These are phyloP conservation scores for Ormyrus thymus DNA, from an alignment of 2,888 invertebrate species.

Conservation along the genomic window DNA sequence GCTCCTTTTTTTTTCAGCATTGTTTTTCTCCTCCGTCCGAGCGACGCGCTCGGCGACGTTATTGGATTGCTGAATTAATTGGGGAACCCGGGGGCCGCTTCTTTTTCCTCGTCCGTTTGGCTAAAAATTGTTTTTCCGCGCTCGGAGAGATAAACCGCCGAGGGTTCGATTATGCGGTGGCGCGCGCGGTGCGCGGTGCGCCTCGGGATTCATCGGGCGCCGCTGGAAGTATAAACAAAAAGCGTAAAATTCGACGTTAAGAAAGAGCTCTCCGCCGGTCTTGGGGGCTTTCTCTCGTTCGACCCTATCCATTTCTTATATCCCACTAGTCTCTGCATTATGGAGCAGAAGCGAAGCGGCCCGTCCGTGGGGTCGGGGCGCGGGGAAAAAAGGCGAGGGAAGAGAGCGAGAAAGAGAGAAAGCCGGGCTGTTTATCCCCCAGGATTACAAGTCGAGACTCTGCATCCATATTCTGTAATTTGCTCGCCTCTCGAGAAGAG, in stretches of 20 bases:
- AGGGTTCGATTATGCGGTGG: no score
- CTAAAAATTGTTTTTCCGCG: no score
- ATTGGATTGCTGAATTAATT: no score
- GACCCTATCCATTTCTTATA: constrained; percentile 40
- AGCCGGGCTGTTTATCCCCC: constrained; percentile 63
- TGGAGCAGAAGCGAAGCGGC: constrained; percentile 39
- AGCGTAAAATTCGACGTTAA: constrained; percentile 30
- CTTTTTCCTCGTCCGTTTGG: no score
- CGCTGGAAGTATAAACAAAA: constrained; percentile 3
- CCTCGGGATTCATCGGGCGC: no score
- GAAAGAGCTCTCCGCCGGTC: neutral
- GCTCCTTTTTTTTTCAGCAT: constrained; percentile 8
- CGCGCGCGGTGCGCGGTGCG: no score
- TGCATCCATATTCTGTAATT: constrained; percentile 66
- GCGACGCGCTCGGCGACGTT: no score
- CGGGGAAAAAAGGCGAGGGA: constrained; percentile 15
- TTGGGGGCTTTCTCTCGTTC: neutral
- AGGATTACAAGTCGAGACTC: constrained; percentile 61
- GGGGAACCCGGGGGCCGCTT: no score
- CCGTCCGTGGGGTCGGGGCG: constrained; percentile 3
- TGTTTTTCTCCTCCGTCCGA: neutral
- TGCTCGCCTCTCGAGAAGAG: constrained; percentile 56
- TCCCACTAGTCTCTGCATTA: constrained; percentile 46
- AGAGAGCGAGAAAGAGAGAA: constrained; percentile 48
- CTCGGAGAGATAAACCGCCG: no score